Base-by-base conservation (phyloP, 2,888 invertebrate genomes). In the Dascillus cervinus region DNA sequence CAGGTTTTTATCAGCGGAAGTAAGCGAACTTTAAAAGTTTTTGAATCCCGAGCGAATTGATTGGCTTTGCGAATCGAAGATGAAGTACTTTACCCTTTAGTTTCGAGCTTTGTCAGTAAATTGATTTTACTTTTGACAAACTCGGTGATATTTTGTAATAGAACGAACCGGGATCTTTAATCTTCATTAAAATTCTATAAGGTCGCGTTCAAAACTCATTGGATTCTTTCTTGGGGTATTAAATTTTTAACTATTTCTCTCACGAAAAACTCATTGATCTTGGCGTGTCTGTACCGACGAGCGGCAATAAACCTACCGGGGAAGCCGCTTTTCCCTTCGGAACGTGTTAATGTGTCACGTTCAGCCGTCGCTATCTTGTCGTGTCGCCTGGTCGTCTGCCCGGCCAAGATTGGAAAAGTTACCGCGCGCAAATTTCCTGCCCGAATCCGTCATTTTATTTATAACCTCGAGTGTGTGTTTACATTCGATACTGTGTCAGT, bases 301-400 rank as follows among this genome's bases (percentile, higher is more conserved):
- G 36, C 32, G 43, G 49, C 43, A 47, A 47, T 49, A 49, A 48
- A 49, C 46, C 44, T 38, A 32, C 44, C 39, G 32, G 29, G 34
- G 38, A 34, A 34, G 28, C 13, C 13, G 32, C 28, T 22, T 23
- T 39, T 29, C 27, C 38, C 33, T 32, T 31, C 34, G 49, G 52
- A 50, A 61, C 60, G 60, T 62, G 62, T 59, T 62, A 62, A 62
- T 62, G 61, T 58, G 60, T 58, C 61, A 61, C 60, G 59, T 62
- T 52, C 55, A 50, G 49, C 54, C 48, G 52, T 48, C 46, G 55
- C 53, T 49, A 47, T 54, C 53, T 53, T 47, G 53, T 52, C 53
- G 46, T 41, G 43, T 41, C 49, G 52, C 44, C 52, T 46, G 48
- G 48, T 47, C 49, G 43, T 41, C 45, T 44, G 46, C 43, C 39